Evolutionary conservation across 53 echinoderm and acorn worm species (phyloP).

Genomic region (Stichopus horrens): DNA sequence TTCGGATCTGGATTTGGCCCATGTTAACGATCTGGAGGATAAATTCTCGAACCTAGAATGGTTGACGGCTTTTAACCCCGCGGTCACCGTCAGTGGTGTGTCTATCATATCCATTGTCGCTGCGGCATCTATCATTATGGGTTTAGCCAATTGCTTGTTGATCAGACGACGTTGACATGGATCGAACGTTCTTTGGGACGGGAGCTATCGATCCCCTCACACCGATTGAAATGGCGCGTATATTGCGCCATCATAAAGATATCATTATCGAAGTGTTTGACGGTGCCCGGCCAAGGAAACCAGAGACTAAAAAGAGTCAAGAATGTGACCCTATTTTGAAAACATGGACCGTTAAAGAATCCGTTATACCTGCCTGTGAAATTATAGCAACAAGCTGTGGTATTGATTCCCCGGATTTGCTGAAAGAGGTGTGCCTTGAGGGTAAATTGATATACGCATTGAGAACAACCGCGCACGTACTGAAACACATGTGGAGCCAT

Average conservation of each 20-base stretch:
- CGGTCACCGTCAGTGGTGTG: not conserved
- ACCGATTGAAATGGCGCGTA: too few species aligned
- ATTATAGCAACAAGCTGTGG: too few species aligned
- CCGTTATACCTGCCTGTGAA: too few species aligned
- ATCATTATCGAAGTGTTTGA: not conserved
- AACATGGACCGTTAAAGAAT: too few species aligned
- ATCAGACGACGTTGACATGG: not conserved
- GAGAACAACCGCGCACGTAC: not conserved
- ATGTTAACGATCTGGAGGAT: not conserved
- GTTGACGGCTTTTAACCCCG: not conserved
- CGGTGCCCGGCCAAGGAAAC: not conserved
- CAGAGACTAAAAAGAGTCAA: not conserved
- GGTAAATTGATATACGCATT: not conserved
- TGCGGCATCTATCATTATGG: not conserved
- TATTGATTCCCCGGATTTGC: too few species aligned
- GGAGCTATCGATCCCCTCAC: too few species aligned
- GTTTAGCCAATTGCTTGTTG: not conserved
- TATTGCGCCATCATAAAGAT: not conserved
- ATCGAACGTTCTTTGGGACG: too few species aligned
- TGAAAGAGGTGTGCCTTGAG: not conserved
- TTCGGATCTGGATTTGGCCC: conserved; percentile 2
- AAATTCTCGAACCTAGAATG: not conserved
- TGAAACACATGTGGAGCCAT: not conserved
- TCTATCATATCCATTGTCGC: not conserved
- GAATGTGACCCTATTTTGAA: too few species aligned